Percentiles rank a stretch among this genome's conserved stretches.
phyloP scores from a whole-genome alignment of 2,888 invertebrate genomes.

The Frankliniella intonsa region DNA sequence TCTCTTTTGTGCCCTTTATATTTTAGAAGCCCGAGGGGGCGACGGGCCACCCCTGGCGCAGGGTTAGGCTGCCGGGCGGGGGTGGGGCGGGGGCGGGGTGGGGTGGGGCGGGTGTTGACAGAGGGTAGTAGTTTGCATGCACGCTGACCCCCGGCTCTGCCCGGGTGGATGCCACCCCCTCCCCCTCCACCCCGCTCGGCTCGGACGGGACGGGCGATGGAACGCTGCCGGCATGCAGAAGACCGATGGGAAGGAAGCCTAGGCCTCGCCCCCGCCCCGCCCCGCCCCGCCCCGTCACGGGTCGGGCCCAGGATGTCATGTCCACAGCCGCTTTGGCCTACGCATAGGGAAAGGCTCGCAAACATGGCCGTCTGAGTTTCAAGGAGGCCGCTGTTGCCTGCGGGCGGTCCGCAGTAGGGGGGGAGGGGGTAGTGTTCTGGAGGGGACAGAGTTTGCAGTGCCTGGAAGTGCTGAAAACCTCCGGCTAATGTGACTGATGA shows the following conservation, averaged over 20 bases:
- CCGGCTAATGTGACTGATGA: too few species aligned
- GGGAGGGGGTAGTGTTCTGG: too few species aligned
- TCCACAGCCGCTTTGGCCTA: background rate
- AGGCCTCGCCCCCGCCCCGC: background rate
- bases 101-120: background rate
- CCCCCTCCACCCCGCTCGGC: background rate
- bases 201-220: background rate
- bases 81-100: background rate
- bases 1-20: too few species aligned
- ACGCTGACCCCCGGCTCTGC: background rate
- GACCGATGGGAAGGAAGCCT: background rate
- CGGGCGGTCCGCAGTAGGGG: too few species aligned
- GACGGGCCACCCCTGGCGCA: background rate
- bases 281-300: background rate
- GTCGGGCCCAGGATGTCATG: background rate
- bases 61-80: background rate
- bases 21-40: too few species aligned
- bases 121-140: slow-evolving; percentile 26
- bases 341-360: too few species aligned
- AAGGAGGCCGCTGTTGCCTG: too few species aligned
- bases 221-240: slow-evolving; percentile 5
- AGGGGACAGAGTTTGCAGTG: too few species aligned
- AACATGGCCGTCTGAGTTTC: too few species aligned
- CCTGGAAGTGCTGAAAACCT: too few species aligned
- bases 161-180: background rate